Evolutionary conservation across 2,113 vertebrate genomes (phyloP).

Genomic region (Speoplatyrhinus poulsoni): DNA sequence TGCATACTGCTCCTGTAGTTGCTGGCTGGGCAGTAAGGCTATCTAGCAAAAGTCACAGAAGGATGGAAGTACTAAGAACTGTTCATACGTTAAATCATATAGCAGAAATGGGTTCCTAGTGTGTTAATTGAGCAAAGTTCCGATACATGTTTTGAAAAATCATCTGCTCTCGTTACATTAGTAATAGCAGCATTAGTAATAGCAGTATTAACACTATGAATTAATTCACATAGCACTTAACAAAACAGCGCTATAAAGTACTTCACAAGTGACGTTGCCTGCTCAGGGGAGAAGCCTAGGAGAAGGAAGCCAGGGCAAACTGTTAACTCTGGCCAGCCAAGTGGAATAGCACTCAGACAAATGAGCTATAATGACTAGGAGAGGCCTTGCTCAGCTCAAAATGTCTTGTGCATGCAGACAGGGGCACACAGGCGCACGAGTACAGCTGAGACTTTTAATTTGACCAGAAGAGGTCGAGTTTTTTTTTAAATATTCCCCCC

Average conservation of each 20-base stretch:
- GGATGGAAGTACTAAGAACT: too few species aligned
- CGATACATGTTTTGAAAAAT: not conserved
- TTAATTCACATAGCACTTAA: not conserved
- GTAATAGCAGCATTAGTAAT: not conserved
- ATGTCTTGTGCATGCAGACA: not conserved
- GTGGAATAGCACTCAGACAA: slow-evolving; percentile 74
- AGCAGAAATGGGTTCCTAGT: too few species aligned
- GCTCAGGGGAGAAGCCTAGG: slow-evolving; percentile 47
- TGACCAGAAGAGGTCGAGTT: slow-evolving; percentile 21
- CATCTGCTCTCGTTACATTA: not conserved
- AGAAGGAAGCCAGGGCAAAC: slow-evolving; percentile 60
- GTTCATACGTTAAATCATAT: too few species aligned
- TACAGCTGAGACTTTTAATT: slow-evolving; percentile 41
- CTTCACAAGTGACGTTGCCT: slow-evolving; percentile 34
- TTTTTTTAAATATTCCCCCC: slow-evolving; percentile 7
- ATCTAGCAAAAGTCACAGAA: too few species aligned
- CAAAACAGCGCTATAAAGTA: not conserved
- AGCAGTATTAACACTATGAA: not conserved
- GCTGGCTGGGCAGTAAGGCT: too few species aligned
- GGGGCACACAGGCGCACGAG: slow-evolving; percentile 12
- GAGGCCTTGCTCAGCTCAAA: slow-evolving; percentile 56
- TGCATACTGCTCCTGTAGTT: too few species aligned
- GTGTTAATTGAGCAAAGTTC: too few species aligned
- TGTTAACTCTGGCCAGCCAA: slow-evolving; percentile 69
- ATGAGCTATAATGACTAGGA: slow-evolving; percentile 71